phyloP scores from a whole-genome alignment of 2,888 invertebrate genomes.

The Stenchaetothrips biformis region DNA sequence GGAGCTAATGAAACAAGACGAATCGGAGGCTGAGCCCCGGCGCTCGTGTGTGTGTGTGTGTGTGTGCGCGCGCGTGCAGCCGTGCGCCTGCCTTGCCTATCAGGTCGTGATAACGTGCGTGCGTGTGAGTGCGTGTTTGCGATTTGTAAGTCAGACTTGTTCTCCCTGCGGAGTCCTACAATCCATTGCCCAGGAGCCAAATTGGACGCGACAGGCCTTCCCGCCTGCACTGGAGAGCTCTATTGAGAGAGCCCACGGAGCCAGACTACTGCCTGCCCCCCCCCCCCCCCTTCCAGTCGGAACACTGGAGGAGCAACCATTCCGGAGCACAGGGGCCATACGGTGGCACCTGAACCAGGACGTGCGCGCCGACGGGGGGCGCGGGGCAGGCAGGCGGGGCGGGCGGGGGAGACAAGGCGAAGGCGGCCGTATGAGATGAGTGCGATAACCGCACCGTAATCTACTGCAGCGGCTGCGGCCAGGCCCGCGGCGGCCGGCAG shows the following conservation, averaged over 20 bases:
- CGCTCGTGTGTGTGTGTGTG: slow-evolving; percentile 31
- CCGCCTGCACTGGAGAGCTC: background rate
- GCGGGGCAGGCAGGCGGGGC: too few species aligned
- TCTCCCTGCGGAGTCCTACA: too few species aligned
- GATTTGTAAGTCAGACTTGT: too few species aligned
- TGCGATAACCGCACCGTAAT: slow-evolving; percentile 15
- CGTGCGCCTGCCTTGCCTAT: slow-evolving; percentile 28
- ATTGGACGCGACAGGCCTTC: background rate
- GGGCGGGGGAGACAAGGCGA: background rate
- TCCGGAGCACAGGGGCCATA: background rate
- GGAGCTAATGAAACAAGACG: too few species aligned
- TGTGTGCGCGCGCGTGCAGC: slow-evolving; percentile 27
- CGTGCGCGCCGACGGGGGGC: background rate
- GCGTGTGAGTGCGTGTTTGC: slow-evolving; percentile 14
- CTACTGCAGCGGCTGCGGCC: background rate
- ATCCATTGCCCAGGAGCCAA: too few species aligned
- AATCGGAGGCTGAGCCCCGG: too few species aligned
- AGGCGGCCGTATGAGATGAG: background rate
- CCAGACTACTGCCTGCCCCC: background rate
- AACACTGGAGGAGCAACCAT: background rate
- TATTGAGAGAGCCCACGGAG: too few species aligned
- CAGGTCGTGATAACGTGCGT: slow-evolving; percentile 26
- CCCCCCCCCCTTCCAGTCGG: background rate
- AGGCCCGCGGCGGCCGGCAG: background rate
- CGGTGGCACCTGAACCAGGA: background rate